Base-by-base conservation (phyloP, 1,140 invertebrate genomes). In the Diprion similis region DNA sequence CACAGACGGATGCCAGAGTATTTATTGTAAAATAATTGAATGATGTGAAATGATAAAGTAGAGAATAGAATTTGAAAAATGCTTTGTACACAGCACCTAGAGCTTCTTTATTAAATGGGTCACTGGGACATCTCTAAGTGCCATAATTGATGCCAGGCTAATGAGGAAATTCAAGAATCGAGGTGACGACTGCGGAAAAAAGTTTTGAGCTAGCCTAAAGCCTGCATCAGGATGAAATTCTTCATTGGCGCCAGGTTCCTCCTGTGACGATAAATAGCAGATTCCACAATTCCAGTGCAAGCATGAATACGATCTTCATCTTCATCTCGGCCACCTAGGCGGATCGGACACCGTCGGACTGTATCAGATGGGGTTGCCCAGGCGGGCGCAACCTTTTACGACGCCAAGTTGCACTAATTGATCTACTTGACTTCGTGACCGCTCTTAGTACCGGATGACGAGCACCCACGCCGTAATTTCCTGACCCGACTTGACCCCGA, bases 391-490 rank as follows among this genome's bases (percentile, higher is more conserved):
- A 17, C 51, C 51, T 17, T 9, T 59, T 6, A 59, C 51, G 11
- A 15, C 51, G 51, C n/a, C 11, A 59, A 78, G 64, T 73, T 83
- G 79, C 79, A 83, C 79, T 79, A 86, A 86, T 87, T 87, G 85
- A 80, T 81, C 79, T 80, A 86, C 80, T 84, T 86, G 83, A 87
- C 84, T 85, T 78, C 76, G 76, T 75, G 75, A 79, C 80, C 77
- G 78, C 81, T 73, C 19, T 46, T 10, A 8, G 8, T 73, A 37
- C 37, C 66, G 18, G 18, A 18, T 45, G 69, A 24, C 15, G 51
- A 15, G 10, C 51, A 37, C 46, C 64, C 13, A 37, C 70, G 15
- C n/a, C 46, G 59, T 67, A 18, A 59, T 67, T 69, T 70, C 64
- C n/a, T 64, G 19, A 15, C 15, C 68, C 68, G 67, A 73, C 71